Percentiles rank a stretch among this genome's conserved stretches.
Evolutionary conservation across 2,888 invertebrate species (phyloP).

Genomic region (Emesis furor): DNA sequence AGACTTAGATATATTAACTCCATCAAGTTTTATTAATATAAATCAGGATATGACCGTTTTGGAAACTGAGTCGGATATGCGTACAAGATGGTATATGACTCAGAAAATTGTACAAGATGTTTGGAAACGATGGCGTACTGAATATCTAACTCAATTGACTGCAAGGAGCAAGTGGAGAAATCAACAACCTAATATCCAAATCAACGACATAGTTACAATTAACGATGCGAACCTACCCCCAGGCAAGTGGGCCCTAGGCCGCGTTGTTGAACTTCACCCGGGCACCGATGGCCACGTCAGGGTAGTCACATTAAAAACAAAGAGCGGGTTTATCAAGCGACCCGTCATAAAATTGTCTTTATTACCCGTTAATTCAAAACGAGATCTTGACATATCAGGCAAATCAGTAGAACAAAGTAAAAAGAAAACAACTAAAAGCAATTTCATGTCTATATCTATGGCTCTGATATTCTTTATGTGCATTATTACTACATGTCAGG

Average conservation of each 20-base stretch:
- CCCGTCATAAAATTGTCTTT: too few relatives aligned
- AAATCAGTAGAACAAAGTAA: too few relatives aligned
- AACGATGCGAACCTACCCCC: slow-evolving; percentile 7
- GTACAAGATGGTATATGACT: slow-evolving; percentile 47
- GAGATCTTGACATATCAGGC: too few relatives aligned
- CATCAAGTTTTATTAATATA: slow-evolving; percentile 3
- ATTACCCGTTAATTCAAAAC: too few relatives aligned
- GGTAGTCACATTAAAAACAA: slow-evolving; percentile 3
- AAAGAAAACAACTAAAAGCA: too few relatives aligned
- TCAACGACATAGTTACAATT: slow-evolving; percentile 24
- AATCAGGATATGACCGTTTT: neutral
- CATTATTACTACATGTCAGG: neutral
- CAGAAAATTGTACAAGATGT: slow-evolving; percentile 32
- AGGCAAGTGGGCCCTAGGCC: slow-evolving; percentile 19
- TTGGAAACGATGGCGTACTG: slow-evolving; percentile 21
- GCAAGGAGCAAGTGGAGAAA: slow-evolving; percentile 31
- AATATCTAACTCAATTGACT: slow-evolving; percentile 26
- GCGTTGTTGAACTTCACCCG: slow-evolving; percentile 22
- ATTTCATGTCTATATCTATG: too few relatives aligned
- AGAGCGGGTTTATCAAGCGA: neutral
- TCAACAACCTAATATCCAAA: slow-evolving; percentile 23
- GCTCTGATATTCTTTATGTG: too few relatives aligned
- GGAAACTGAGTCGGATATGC: slow-evolving; percentile 20
- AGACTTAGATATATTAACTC: neutral
- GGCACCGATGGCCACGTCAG: slow-evolving; percentile 6